Evolutionary conservation across 2,797 vertebrate genomes (phyloP), one percentile per base, ranked within the genome.

Genomic region (Basileuterus tristriatus): DNA sequence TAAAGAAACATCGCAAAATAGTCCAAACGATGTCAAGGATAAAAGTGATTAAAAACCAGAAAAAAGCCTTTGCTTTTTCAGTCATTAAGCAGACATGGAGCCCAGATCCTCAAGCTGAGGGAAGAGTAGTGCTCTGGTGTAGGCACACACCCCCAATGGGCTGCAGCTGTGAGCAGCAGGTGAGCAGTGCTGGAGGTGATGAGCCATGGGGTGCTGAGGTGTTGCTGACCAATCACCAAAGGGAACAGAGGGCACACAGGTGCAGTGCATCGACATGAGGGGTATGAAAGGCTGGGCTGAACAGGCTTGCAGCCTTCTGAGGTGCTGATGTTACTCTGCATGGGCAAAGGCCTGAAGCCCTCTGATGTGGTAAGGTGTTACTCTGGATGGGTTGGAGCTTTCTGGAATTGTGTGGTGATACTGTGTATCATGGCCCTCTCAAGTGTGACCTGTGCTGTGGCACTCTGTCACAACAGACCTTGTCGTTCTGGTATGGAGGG

Each of bases 301-400:
- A 1, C 18, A 29, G 0, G 8, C 26, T 29, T 60, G 36, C 26
- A 60, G 8, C 26, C 6, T 39, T 20, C 36, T 39, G 58, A 20
- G 12, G 26, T 20, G 36, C 5, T 4, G 16, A 0, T 59, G 58
- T 14, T 10, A 0, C 26, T 39, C 18, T 37, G 58, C 9, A 7
- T 27, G 24, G 24, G 24, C 12, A 19, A 24, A 3, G 0, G 0
- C 8, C 11, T 59, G 36, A 7, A 37, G 36, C 12, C 8, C 2
- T 59, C 24, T 27, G 58, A 6, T 9, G 26, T 9, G 36, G 12
- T 59, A 5, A 1, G 24, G 12, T 37, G 24, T 6, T 39, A 10
- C 8, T 39, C 1, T 60, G 58, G 0, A 4, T 29, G 58, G 12
- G 36, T 14, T 60, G 26, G 2, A 20, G 8, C 18, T 3, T 60